phyloP scores from a whole-genome alignment of 2,888 invertebrate species.

The Eupithecia dodoneata region DNA sequence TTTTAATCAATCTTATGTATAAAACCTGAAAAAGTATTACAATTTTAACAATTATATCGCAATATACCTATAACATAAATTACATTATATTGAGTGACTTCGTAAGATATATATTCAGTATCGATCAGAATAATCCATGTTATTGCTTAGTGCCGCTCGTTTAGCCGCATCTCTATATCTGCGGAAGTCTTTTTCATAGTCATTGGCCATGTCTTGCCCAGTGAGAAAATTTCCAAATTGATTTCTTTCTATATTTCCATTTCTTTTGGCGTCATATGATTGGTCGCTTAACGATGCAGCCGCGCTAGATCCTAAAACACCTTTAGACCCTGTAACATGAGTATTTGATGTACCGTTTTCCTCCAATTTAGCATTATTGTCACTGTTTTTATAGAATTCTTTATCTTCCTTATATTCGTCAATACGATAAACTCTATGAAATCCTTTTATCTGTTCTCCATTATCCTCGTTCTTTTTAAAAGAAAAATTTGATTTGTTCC shows the following conservation, averaged over 20 bases:
- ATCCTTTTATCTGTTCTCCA: slow-evolving; percentile 71
- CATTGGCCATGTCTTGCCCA: slow-evolving; percentile 50
- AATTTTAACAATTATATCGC: neutral
- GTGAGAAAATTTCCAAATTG: slow-evolving; percentile 52
- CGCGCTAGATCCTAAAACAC: slow-evolving; percentile 58
- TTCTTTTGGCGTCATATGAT: slow-evolving; percentile 48
- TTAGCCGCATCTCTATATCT: slow-evolving; percentile 63
- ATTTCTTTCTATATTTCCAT: slow-evolving; percentile 49
- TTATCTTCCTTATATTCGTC: slow-evolving; percentile 76
- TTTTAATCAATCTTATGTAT: neutral
- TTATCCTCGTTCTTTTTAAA: slow-evolving; percentile 62
- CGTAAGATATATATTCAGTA: slow-evolving; percentile 12
- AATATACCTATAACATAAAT: neutral
- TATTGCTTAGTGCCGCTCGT: slow-evolving; percentile 58
- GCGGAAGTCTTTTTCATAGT: slow-evolving; percentile 52
- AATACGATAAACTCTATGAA: slow-evolving; percentile 72
- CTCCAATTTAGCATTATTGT: slow-evolving; percentile 57
- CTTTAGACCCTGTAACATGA: slow-evolving; percentile 62
- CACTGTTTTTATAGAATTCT: slow-evolving; percentile 71
- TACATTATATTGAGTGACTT: neutral
- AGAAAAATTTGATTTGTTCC: slow-evolving; percentile 57
- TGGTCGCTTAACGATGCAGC: slow-evolving; percentile 54
- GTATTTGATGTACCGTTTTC: slow-evolving; percentile 59
- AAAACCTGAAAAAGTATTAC: neutral
- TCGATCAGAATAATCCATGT: slow-evolving; percentile 57